Evolutionary conservation across 2,888 invertebrate species (phyloP).

Genomic region (Platynereis dumerilii): DNA sequence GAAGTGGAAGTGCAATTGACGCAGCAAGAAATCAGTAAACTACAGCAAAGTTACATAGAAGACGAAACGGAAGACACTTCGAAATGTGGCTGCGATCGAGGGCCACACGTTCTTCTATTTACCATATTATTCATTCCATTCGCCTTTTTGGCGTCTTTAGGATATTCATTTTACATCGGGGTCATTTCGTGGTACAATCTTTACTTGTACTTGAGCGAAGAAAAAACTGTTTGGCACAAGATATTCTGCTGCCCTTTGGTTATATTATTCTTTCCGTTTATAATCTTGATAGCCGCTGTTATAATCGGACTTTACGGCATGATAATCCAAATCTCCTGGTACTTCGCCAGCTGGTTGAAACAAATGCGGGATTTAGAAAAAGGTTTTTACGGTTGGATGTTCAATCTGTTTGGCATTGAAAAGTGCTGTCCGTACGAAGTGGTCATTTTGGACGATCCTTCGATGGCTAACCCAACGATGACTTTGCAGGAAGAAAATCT

Average conservation of each 20-base stretch:
- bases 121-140: constrained; percentile 74
- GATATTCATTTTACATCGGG: constrained; percentile 77
- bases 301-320: constrained; percentile 75
- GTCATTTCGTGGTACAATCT: constrained; percentile 80
- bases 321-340: constrained; percentile 74
- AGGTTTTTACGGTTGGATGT: constrained; percentile 81
- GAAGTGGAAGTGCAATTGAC: constrained; percentile 77
- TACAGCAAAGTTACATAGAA: constrained; percentile 68
- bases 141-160: constrained; percentile 71
- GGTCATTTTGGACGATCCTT: constrained; percentile 64
- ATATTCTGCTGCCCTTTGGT: constrained; percentile 73
- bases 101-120: constrained; percentile 73
- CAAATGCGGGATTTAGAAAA: constrained; percentile 79
- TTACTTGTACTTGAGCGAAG: constrained; percentile 74
- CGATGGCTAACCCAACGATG: constrained; percentile 1
- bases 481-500: too few species aligned
- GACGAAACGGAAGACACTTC: constrained; percentile 55
- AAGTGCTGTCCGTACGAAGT: constrained; percentile 80
- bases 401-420: constrained; percentile 72
- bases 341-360: constrained; percentile 73
- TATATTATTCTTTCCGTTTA: constrained; percentile 74
- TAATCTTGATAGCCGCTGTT: constrained; percentile 72
- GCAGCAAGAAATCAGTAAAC: constrained; percentile 74
- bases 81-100: constrained; percentile 67
- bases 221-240: constrained; percentile 71